Evolutionary conservation across 2,113 vertebrate genomes (phyloP).

Genomic region (Petrocephalus microphthalmus): DNA sequence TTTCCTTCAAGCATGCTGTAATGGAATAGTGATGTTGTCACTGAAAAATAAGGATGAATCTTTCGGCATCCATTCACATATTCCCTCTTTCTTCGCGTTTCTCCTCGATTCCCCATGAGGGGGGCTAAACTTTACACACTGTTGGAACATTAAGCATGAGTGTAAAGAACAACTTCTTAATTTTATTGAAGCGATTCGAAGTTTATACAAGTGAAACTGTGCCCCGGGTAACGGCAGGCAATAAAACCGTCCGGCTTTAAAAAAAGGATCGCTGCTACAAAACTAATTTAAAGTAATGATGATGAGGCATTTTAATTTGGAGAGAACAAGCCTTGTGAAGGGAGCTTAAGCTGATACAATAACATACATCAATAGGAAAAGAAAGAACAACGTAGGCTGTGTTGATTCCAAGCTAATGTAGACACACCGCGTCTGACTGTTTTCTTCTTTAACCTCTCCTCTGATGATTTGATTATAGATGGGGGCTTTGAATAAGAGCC

Average conservation of each 20-base stretch:
- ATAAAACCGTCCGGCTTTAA: neutral
- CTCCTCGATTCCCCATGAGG: neutral
- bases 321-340: neutral
- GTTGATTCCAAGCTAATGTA: neutral
- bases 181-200: neutral
- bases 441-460: neutral
- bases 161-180: neutral
- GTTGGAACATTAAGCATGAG: neutral
- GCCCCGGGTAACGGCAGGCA: neutral
- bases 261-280: neutral
- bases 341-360: neutral
- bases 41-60: neutral
- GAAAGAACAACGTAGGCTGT: neutral
- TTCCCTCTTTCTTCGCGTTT: neutral
- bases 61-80: neutral
- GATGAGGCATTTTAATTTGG: neutral
- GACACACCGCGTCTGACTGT: neutral
- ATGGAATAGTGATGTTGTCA: neutral
- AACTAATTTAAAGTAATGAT: neutral
- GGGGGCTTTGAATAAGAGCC: neutral
- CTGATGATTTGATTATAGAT: neutral
- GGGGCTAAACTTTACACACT: neutral
- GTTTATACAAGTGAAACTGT: neutral
- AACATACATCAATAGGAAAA: neutral
- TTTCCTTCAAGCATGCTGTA: neutral